Conservation (phyloP, 2,888 invertebrate species). For the Tethea ocularis region DNA sequence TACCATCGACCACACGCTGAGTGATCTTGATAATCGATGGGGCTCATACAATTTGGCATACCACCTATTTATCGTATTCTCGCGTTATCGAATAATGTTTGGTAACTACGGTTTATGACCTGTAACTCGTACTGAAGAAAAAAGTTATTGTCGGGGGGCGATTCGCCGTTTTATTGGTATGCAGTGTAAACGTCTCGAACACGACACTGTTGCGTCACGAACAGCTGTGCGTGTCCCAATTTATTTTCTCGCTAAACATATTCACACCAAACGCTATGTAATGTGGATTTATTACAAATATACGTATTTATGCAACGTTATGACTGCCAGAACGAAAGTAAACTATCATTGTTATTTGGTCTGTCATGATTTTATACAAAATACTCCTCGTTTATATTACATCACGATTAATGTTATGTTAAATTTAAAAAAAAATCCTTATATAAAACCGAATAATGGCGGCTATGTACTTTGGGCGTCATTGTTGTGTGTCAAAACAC, state of each 20-base stretch:
- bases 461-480: conserved; percentile 52
- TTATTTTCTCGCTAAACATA: conserved; percentile 33
- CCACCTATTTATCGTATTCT: conserved; percentile 37
- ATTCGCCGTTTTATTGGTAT: conserved; percentile 26
- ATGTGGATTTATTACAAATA: conserved; percentile 14
- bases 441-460: conserved; percentile 33
- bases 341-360: not conserved
- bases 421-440: conserved; percentile 33
- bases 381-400: conserved; percentile 23
- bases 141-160: conserved; percentile 25
- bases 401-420: conserved; percentile 28
- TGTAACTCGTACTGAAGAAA: conserved; percentile 35
- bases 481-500: conserved; percentile 69
- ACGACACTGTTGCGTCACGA: conserved; percentile 22
- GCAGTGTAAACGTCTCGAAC: conserved; percentile 10
- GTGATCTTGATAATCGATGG: conserved; percentile 53
- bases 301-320: not conserved
- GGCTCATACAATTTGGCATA: conserved; percentile 53
- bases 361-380: not conserved
- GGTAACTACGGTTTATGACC: conserved; percentile 39
- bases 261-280: conserved; percentile 25
- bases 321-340: not conserved
- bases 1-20: conserved; percentile 49
- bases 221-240: conserved; percentile 39
- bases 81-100: conserved; percentile 28